Evolutionary conservation across 1,140 invertebrate species (phyloP).

Genomic region (Battus philenor): DNA sequence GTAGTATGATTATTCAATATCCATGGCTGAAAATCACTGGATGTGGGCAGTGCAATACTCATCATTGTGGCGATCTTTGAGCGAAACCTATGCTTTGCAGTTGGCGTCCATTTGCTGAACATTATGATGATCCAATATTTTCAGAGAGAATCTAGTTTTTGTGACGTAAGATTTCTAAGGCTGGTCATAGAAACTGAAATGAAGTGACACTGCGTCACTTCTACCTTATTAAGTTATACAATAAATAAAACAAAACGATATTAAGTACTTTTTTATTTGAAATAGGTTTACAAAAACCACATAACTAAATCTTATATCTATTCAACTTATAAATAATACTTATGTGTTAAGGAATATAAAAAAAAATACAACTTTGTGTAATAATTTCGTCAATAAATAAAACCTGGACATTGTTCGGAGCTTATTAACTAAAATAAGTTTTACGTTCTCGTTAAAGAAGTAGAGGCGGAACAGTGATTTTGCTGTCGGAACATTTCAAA

Average conservation of each 20-base stretch:
- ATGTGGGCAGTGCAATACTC: too few relatives aligned
- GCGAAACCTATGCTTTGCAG: too few relatives aligned
- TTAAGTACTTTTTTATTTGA: constrained; percentile 1
- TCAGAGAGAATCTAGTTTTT: too few relatives aligned
- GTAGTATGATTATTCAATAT: too few relatives aligned
- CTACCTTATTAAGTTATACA: too few relatives aligned
- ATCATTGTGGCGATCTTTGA: too few relatives aligned
- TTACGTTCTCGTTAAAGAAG: constrained; percentile 2
- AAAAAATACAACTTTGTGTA: not conserved
- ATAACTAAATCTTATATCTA: not conserved
- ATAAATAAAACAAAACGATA: not conserved
- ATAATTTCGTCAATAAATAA: constrained; percentile 10
- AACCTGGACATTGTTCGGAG: not conserved
- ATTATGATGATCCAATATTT: too few relatives aligned
- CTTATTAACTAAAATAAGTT: constrained; percentile 7
- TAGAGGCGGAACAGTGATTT: constrained; percentile 6
- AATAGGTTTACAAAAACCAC: not conserved
- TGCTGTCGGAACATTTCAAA: not conserved
- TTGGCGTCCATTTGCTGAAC: too few relatives aligned
- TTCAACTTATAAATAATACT: constrained; percentile 13
- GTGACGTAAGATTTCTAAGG: too few relatives aligned
- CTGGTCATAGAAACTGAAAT: too few relatives aligned
- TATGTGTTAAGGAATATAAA: constrained; percentile 3
- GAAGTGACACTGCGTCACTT: too few relatives aligned
- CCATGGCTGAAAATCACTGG: too few relatives aligned